A percentile compares a stretch with the other conserved stretches of the same genome.
Conservation (phyloP, 2,888 invertebrate species). For the Drosophila anomalata region DNA sequence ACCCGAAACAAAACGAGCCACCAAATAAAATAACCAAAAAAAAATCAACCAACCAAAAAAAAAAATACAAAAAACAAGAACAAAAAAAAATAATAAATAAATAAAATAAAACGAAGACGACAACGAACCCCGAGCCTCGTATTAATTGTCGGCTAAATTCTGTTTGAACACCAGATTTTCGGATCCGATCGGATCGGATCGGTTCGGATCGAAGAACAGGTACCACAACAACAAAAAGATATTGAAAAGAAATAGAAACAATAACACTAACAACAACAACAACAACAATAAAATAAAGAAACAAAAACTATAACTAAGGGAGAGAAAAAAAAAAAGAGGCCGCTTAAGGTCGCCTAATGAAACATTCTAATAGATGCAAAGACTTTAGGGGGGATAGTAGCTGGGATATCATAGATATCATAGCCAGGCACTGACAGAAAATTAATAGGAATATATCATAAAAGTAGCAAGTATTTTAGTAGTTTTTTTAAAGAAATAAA, state of each 20-base stretch:
- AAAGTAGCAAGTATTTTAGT: neutral
- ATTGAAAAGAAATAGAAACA: constrained; percentile 37
- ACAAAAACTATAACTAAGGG: constrained; percentile 1
- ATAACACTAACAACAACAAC: neutral
- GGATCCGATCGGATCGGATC: constrained; percentile 12
- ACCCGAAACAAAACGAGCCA: constrained; percentile 23
- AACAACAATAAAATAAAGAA: neutral
- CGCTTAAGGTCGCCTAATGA: constrained; percentile 55
- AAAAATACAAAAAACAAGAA: neutral
- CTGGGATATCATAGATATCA: constrained; percentile 25
- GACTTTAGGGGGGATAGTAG: constrained; percentile 29
- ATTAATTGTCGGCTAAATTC: constrained; percentile 77
- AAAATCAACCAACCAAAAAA: neutral
- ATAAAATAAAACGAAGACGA: constrained; percentile 29
- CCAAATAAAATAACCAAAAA: constrained; percentile 17
- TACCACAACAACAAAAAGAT: constrained; percentile 22
- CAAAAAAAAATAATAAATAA: constrained; percentile 24
- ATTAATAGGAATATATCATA: neutral
- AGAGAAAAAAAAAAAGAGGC: constrained; percentile 26
- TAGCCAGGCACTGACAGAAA: constrained; percentile 27
- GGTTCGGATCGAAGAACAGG: constrained; percentile 37
- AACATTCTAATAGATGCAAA: constrained; percentile 51
- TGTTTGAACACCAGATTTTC: constrained; percentile 63
- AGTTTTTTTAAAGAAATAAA: no score
- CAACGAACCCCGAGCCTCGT: constrained; percentile 56